These are phyloP conservation scores for Periophthalmus magnuspinnatus DNA, from an alignment of 2,797 vertebrate genomes.

Conservation along the genomic window DNA sequence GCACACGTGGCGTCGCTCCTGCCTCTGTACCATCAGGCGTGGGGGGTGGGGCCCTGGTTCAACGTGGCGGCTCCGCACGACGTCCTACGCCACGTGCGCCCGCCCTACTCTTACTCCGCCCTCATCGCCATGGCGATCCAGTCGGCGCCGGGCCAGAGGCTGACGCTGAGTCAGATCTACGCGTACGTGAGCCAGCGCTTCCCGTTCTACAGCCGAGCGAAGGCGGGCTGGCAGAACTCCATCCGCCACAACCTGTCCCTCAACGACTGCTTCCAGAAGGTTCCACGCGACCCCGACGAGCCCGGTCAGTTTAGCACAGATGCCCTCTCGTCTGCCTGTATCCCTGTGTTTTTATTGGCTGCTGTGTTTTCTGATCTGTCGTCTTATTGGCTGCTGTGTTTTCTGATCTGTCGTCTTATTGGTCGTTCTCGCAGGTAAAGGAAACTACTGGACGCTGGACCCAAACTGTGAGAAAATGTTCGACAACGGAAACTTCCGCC, in stretches of 20 bases:
- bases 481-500: conserved; percentile 94
- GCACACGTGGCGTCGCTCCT: conserved; percentile 55
- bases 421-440: conserved; percentile 82
- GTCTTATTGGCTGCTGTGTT: background rate
- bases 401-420: background rate
- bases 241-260: conserved; percentile 93
- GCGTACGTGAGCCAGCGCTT: conserved; percentile 91
- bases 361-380: background rate
- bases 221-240: conserved; percentile 95
- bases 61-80: conserved; percentile 79
- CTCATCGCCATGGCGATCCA: conserved; percentile 97
- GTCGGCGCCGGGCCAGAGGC: conserved; percentile 81
- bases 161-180: conserved; percentile 96
- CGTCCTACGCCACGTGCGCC: conserved; percentile 87
- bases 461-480: conserved; percentile 97
- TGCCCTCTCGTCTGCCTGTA: conserved; percentile 20
- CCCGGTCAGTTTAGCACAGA: conserved; percentile 76
- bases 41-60: conserved; percentile 78
- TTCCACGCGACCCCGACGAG: conserved; percentile 84
- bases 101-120: conserved; percentile 94
- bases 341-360: background rate
- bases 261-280: conserved; percentile 92
- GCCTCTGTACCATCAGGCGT: conserved; percentile 78
- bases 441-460: conserved; percentile 96
- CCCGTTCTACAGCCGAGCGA: conserved; percentile 92